Evolutionary conservation across 2,888 invertebrate species (phyloP), one percentile per base, ranked within the genome.

Genomic region (Pheosia gnoma): DNA sequence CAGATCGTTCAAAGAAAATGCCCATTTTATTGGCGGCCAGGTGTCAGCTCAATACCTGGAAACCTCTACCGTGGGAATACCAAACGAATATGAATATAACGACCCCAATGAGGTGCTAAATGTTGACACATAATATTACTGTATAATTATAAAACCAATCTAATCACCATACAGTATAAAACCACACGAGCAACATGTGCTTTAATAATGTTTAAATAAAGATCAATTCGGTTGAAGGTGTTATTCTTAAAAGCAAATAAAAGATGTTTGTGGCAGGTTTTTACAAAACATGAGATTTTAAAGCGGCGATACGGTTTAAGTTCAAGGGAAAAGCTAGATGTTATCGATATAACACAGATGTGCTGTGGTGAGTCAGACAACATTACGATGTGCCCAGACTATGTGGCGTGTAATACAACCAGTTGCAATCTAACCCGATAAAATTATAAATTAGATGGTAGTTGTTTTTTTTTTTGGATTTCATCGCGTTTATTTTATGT

Each of bases 31-130:
- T 9, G 47, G n/a, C 25, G 8, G n/a, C 66, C 77, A 74, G 66
- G 62, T 74, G 74, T 71, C 56, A 57, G 53, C 55, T 66, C 61
- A 59, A 65, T 73, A 75, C 75, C 67, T 53, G 57, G 73, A 78
- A 65, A 65, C 68, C 65, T 65, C 69, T 67, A 65, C 70, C 75
- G 78, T 78, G 78, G 72, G 78, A 78, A 77, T 70, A 64, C 66
- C 63, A 69, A 68, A 65, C 57, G 67, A 78, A 79, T 77, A 75
- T 70, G 73, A 77, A 77, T 77, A 77, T 74, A 73, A 78, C 68
- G 78, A 79, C 70, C 70, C 70, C 70, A 73, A 72, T 74, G 70
- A 79, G 68, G 79, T 74, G 78, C 74, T 79, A 79, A 79, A 72
- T 68, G 78, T 72, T 79, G 72, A 72, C 78, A 78, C 77, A 71